Conservation (phyloP, 2,113 vertebrate genomes). For the Syngnathus typhle region DNA sequence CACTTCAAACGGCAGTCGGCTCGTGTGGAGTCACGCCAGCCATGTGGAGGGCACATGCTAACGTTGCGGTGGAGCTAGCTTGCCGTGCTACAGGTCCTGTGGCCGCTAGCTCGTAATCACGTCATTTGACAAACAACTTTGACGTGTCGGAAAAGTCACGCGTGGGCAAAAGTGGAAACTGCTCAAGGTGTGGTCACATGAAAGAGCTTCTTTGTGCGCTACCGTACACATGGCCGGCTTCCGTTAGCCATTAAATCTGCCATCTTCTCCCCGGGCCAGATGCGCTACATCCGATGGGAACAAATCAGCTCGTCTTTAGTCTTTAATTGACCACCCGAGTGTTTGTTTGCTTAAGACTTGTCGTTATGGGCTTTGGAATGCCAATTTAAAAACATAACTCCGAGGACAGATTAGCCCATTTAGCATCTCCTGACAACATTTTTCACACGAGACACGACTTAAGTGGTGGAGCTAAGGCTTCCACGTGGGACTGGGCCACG, state of each 20-base stretch:
- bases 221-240: slow-evolving; percentile 71
- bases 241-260: slow-evolving; percentile 60
- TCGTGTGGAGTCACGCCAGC: slow-evolving; percentile 78
- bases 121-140: slow-evolving; percentile 72
- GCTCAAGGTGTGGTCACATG: slow-evolving; percentile 78
- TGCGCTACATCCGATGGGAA: slow-evolving; percentile 57
- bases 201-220: slow-evolving; percentile 74
- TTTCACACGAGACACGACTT: slow-evolving; percentile 58
- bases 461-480: slow-evolving; percentile 58
- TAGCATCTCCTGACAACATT: slow-evolving; percentile 55
- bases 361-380: slow-evolving; percentile 51
- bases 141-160: slow-evolving; percentile 62
- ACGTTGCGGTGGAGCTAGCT: slow-evolving; percentile 57
- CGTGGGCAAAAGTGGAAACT: slow-evolving; percentile 70
- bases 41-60: slow-evolving; percentile 86
- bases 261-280: slow-evolving; percentile 58
- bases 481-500: slow-evolving; percentile 51
- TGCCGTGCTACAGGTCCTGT: slow-evolving; percentile 50
- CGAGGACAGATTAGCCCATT: slow-evolving; percentile 59
- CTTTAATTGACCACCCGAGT: slow-evolving; percentile 55
- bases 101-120: slow-evolving; percentile 73
- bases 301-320: slow-evolving; percentile 40
- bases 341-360: slow-evolving; percentile 57
- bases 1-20: slow-evolving; percentile 71
- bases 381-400: slow-evolving; percentile 42